Evolutionary conservation across 53 echinoderm and acorn worm species (phyloP), one percentile per base, ranked within the genome.

Genomic region (Echinometra lucunter): DNA sequence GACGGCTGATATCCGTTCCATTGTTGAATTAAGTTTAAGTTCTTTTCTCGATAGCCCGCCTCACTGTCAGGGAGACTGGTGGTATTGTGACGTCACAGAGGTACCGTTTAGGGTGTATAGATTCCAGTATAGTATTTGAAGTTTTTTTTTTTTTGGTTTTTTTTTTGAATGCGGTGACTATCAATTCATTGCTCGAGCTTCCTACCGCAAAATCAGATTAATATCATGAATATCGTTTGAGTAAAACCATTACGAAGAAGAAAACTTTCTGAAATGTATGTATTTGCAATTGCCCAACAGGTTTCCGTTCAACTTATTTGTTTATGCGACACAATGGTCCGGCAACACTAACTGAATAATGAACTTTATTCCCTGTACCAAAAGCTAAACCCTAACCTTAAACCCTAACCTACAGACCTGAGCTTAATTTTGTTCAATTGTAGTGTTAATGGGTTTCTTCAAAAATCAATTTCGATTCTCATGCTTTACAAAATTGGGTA

Each of bases 1-100:
- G 90, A 90, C 58, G 90, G 60, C 23, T 63, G 90, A 90, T 63
- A 90, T 90, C 90, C 90, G 90, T 90, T 90, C 40, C 90, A 60
- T 58, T 90, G 66, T 60, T 0, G 47, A 53, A 28, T 35, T 2
- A 90, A 58, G 90, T 90, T 90, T 66, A 90, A 90, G 90, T 63
- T 35, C 25, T 40, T 63, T 25, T 37, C 40, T 57, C 57, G 6
- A 90, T 57, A 90, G 3, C 34, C 57, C 42, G 37, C 90, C 40
- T 6, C 66, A 27, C 5, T 40, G 58, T 57, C 32, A 60, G 90
- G 53, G 53, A 35, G 37, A 34, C 11, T 53, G 89, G 89, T 30
- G 28, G 53, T 9, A 58, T 90, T 90, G 90, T 90, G 90, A 90
- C 90, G 90, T 90, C 90, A 90, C 40, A 63, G 90, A 90, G 90